These are phyloP conservation scores for Muscicapa adusta DNA, from an alignment of 2,113 vertebrate genomes.

Conservation along the genomic window DNA sequence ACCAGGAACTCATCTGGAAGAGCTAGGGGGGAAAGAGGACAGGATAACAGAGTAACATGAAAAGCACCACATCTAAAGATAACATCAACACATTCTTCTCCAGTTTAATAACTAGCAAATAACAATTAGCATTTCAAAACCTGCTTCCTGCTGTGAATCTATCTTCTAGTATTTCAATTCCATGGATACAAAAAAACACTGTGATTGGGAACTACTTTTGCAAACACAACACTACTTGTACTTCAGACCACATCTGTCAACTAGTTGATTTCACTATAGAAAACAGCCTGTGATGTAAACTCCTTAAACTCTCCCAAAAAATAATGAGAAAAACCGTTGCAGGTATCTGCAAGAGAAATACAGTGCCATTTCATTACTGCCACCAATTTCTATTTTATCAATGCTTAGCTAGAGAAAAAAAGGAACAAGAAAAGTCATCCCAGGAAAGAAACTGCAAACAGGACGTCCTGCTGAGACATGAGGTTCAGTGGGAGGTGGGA, in stretches of 20 bases:
- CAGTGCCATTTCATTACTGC: not conserved
- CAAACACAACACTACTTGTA: not conserved
- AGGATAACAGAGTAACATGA: rapidly evolving
- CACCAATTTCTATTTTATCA: not conserved
- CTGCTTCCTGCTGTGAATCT: not conserved
- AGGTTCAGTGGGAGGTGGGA: not conserved
- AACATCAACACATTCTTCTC: not conserved
- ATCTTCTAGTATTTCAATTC: not conserved
- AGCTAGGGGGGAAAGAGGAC: not conserved
- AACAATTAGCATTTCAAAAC: not conserved
- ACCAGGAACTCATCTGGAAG: not conserved
- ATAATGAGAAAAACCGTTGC: not conserved
- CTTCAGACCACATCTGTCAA: not conserved
- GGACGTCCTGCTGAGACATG: rapidly evolving
- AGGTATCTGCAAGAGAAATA: not conserved
- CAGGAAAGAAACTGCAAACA: not conserved
- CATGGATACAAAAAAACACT: not conserved
- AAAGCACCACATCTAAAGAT: not conserved
- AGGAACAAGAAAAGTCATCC: not conserved
- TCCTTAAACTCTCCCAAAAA: not conserved
- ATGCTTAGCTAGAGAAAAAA: not conserved
- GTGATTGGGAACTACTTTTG: not conserved
- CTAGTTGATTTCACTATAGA: not conserved
- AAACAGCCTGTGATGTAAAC: not conserved
- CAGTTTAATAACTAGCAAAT: not conserved